Conservation (phyloP, 2,888 invertebrate species). For the Antitype chi region DNA sequence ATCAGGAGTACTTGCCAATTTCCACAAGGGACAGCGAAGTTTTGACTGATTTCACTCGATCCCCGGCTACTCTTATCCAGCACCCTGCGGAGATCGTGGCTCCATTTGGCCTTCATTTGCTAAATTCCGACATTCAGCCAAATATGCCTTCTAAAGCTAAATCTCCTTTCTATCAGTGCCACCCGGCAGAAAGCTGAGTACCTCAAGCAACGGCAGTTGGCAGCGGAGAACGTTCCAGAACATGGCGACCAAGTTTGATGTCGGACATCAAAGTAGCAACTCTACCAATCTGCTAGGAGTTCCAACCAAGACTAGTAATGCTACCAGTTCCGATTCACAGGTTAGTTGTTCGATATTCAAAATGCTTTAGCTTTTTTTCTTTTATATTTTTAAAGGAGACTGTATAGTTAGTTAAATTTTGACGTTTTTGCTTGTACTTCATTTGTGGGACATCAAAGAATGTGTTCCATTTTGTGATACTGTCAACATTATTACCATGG, state of each 20-base stretch:
- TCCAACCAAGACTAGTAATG: slow-evolving; percentile 79
- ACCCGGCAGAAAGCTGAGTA: slow-evolving; percentile 85
- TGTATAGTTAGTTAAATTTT: background rate
- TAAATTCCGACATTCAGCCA: background rate
- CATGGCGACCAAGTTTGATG: slow-evolving; percentile 85
- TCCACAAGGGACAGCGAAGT: background rate
- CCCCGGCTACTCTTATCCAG: background rate
- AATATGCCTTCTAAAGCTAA: slow-evolving; percentile 11
- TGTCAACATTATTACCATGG: background rate
- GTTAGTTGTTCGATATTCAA: slow-evolving; percentile 74
- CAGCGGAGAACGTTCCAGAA: slow-evolving; percentile 91
- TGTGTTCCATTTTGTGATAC: background rate
- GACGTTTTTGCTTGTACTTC: background rate
- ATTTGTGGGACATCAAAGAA: background rate
- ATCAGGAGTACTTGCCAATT: background rate
- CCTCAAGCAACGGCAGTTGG: slow-evolving; percentile 90
- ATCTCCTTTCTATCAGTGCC: slow-evolving; percentile 79
- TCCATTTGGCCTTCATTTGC: background rate
- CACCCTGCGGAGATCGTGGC: background rate
- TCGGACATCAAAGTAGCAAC: slow-evolving; percentile 73
- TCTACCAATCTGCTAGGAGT: slow-evolving; percentile 76
- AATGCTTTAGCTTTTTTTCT: background rate
- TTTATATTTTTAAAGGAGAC: background rate
- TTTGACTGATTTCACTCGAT: background rate
- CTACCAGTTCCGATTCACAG: slow-evolving; percentile 86